Percentiles rank a stretch among this genome's conserved stretches.
phyloP scores from a whole-genome alignment of 2,113 vertebrate species.

The Bubo scandiacus region DNA sequence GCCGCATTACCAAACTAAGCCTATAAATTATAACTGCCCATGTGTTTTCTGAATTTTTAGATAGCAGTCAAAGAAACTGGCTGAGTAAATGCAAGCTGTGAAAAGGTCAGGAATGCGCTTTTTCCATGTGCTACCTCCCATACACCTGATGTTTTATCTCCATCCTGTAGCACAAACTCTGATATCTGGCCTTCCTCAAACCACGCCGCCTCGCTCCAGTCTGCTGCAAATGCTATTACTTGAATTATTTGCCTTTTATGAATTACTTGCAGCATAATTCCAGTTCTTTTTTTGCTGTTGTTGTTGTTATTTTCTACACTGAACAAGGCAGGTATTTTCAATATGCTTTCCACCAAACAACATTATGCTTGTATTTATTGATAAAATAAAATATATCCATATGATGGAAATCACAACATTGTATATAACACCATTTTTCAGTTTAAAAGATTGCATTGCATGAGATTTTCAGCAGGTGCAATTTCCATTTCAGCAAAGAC shows the following conservation, averaged over 20 bases:
- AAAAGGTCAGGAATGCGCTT: not conserved
- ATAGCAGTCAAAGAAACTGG: not conserved
- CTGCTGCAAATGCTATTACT: not conserved
- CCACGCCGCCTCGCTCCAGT: not conserved
- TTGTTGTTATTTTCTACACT: not conserved
- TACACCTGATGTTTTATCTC: not conserved
- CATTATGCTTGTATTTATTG: conserved; percentile 43
- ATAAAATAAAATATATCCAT: conserved; percentile 42
- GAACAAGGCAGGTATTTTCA: conserved; percentile 25
- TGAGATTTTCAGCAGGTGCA: conserved; percentile 42
- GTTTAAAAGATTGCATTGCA: conserved; percentile 1
- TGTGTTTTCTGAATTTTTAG: accelerated
- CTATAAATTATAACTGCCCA: accelerated
- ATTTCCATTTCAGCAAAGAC: conserved; percentile 26
- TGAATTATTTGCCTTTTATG: not conserved
- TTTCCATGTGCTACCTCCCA: not conserved
- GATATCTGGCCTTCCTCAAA: not conserved
- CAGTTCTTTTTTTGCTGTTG: not conserved
- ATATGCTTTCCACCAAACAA: not conserved
- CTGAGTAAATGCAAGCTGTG: not conserved
- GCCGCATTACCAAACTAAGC: accelerated
- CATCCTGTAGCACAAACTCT: not conserved
- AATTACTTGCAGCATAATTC: not conserved
- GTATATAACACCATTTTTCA: conserved; percentile 23
- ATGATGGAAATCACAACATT: not conserved